Evolutionary conservation across 2,888 invertebrate genomes (phyloP).

Genomic region (Pammene aurita): DNA sequence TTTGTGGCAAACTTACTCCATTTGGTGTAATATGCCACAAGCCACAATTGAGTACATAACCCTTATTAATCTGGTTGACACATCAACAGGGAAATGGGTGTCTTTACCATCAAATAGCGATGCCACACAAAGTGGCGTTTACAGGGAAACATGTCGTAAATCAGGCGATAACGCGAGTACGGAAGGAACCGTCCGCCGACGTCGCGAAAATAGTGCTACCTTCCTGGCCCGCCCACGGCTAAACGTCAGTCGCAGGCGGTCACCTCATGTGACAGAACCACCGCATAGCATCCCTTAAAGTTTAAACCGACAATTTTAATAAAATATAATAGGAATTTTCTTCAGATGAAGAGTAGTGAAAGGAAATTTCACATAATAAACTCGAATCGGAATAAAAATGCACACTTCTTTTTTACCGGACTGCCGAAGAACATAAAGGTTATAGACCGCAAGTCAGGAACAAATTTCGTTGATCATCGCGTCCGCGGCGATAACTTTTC

Average conservation of each 20-base stretch:
- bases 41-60: neutral
- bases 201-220: conserved; percentile 55
- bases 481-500: too few relatives aligned
- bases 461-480: too few relatives aligned
- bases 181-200: conserved; percentile 57
- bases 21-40: neutral
- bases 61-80: conserved; percentile 22
- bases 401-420: too few relatives aligned
- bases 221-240: conserved; percentile 46
- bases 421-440: too few relatives aligned
- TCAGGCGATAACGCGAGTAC: conserved; percentile 60
- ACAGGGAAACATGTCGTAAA: conserved; percentile 63
- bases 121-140: conserved; percentile 53
- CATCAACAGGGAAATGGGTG: conserved; percentile 24
- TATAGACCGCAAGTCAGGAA: too few relatives aligned
- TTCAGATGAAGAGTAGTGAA: neutral
- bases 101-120: conserved; percentile 35
- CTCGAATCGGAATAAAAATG: too few relatives aligned
- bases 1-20: too few relatives aligned
- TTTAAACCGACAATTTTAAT: neutral
- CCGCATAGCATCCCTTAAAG: too few relatives aligned
- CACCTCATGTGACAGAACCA: neutral
- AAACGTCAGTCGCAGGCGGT: neutral
- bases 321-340: neutral
- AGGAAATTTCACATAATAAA: too few relatives aligned